Base-by-base conservation (phyloP, 1,140 invertebrate species). In the Drosophila cardini region DNA sequence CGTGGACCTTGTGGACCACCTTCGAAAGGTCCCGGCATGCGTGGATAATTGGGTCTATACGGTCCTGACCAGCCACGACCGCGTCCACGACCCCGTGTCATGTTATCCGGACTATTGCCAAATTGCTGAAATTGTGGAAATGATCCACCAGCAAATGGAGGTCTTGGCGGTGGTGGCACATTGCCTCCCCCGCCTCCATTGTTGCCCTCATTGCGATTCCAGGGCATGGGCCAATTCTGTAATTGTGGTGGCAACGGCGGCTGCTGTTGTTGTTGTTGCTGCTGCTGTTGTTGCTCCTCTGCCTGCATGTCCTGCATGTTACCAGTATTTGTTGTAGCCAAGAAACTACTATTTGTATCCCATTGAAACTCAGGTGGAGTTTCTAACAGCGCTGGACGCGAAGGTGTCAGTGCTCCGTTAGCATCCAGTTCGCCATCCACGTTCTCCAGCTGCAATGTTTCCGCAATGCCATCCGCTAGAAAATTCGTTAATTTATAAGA, bases 341-440 rank as follows among this genome's bases (percentile, higher is more conserved):
- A 21, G 58, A 86, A 86, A 52, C 50, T 80, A 42, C 70, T 91
- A 42, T 60, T 75, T 8, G 72, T 26, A 58, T 91, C 90, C 90
- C 90, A 91, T 15, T 75, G 70, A 72, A 90, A 91, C 21, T 91
- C 90, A 9, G 75, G 26, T 13, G 90, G 90, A 32, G 90, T 91
- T 58, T 91, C 87, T 15, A 91, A 62, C 52, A 91, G 36, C 36
- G 87, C 81, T 1, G 90, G 90, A 13, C 87, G 82, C 9, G 75
- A 53, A 16, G 80, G 61, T 21, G 81, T 60, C 48, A 64, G 13
- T 1, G 50, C 50, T 5, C 67, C 84, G 57, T 87, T 89, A 9
- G 52, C 73, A 38, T 90, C 85, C 8, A 60, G 7, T 16, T 90
- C 85, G 9, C 57, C 60, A n/a, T 70, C 68, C 2, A 26, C 36